Conservation (phyloP, 2,113 vertebrate species). For the Gnathonemus longibarbis region DNA sequence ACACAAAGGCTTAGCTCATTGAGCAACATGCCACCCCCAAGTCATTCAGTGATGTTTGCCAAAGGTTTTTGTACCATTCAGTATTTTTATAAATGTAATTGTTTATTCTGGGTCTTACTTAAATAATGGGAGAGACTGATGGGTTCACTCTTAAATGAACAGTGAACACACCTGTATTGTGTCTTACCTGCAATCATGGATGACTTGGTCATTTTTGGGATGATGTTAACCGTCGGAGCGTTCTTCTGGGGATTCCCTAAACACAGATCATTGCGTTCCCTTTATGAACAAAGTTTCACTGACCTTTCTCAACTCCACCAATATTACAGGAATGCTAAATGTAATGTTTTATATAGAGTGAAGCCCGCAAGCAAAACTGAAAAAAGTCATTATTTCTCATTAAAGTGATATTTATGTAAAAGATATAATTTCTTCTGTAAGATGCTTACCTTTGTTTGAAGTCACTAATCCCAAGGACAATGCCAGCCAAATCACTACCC, state of each 20-base stretch:
- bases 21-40: not conserved
- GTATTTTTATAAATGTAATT: conserved; percentile 1
- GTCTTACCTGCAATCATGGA: conserved; percentile 18
- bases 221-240: not conserved
- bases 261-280: not conserved
- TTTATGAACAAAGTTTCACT: not conserved
- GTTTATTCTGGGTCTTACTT: not conserved
- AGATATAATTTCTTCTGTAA: not conserved
- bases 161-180: not conserved
- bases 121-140: not conserved
- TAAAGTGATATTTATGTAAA: not conserved
- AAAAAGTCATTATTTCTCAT: not conserved
- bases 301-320: not conserved
- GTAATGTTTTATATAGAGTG: not conserved
- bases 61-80: not conserved
- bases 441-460: conserved; percentile 31
- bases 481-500: conserved; percentile 41
- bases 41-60: not conserved
- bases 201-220: conserved; percentile 8
- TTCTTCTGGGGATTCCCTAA: not conserved
- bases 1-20: not conserved
- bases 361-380: not conserved
- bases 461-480: conserved; percentile 30
- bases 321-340: not conserved
- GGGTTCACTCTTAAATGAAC: not conserved